A percentile compares a stretch with the other conserved stretches of the same genome.
Conservation (phyloP, 2,888 invertebrate genomes). For the Galerucella calmariensis region DNA sequence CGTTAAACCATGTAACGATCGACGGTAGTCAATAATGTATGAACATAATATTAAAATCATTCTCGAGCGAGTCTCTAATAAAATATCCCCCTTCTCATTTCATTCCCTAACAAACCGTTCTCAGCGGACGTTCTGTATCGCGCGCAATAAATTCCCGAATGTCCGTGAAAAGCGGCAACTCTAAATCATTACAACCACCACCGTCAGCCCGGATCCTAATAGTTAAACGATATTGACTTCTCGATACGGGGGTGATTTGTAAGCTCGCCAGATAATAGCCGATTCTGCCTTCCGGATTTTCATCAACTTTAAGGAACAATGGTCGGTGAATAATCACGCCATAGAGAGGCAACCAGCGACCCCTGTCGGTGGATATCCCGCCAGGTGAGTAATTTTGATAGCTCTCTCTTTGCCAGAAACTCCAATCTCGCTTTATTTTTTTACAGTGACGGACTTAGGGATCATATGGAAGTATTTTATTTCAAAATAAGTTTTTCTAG, state of each 20-base stretch:
- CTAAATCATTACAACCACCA: conserved; percentile 59
- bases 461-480: not conserved
- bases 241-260: conserved; percentile 57
- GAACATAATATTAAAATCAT: not conserved
- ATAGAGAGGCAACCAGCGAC: conserved; percentile 51
- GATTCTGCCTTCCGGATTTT: conserved; percentile 53
- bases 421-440: conserved; percentile 19
- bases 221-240: conserved; percentile 62
- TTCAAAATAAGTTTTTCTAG: not conserved
- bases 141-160: conserved; percentile 53
- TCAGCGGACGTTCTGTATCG: conserved; percentile 36
- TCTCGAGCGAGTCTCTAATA: conserved; percentile 1
- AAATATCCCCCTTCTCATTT: conserved; percentile 6
- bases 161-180: conserved; percentile 58
- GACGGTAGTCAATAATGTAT: no score
- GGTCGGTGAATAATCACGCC: conserved; percentile 57
- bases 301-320: conserved; percentile 58
- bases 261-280: conserved; percentile 56
- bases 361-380: conserved; percentile 47
- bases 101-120: conserved; percentile 11
- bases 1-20: not conserved
- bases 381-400: conserved; percentile 43
- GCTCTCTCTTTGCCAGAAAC: conserved; percentile 23
- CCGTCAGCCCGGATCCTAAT: conserved; percentile 52
- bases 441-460: conserved; percentile 1